Evolutionary conservation across 2,888 invertebrate genomes (phyloP), one percentile per base, ranked within the genome.

Genomic region (Drosophila percnosoma): DNA sequence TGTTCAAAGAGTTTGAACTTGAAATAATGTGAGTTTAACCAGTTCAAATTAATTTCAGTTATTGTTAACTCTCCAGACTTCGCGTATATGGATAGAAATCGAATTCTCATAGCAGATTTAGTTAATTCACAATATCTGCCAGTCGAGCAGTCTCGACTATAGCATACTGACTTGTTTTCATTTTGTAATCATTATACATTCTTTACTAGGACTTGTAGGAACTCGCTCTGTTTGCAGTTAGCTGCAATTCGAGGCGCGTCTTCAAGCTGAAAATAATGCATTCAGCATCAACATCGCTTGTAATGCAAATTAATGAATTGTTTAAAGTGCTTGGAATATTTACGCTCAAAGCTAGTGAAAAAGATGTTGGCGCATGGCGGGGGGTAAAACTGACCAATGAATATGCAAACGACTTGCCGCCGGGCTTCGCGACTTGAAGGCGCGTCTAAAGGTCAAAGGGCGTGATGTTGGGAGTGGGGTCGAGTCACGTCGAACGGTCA

Each of bases 271-370:
- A 45, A 45, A 45, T 24, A 45, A 45, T 8, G 24, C 24, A 45
- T 24, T 45, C 45, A 15, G 45, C 45, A 24, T 8, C 45, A 45
- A 24, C 54, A 59, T 51, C 64, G 42, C 75, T 78, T 78, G 78
- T 68, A 75, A 87, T 85, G 87, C 73, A 85, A 85, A 87, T 85
- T 82, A 82, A 82, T 85, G 87, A 79, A 85, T 83, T 87, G 85
- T 83, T 84, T 80, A 82, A 87, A 78, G 73, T 71, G 71, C 85
- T 83, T 61, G 73, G 85, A 83, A 87, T 85, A 83, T 85, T 87
- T 85, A 72, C 71, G 71, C 79, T 73, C 75, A 83, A 77, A 83
- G 82, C 73, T 62, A 71, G 75, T 67, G 66, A 61, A 57, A 54
- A 61, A 66, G 64, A 69, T 49, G 54, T 24, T 57, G 15, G 29